Conservation (phyloP, 1,140 invertebrate species). For the Diachasma alloeum region DNA sequence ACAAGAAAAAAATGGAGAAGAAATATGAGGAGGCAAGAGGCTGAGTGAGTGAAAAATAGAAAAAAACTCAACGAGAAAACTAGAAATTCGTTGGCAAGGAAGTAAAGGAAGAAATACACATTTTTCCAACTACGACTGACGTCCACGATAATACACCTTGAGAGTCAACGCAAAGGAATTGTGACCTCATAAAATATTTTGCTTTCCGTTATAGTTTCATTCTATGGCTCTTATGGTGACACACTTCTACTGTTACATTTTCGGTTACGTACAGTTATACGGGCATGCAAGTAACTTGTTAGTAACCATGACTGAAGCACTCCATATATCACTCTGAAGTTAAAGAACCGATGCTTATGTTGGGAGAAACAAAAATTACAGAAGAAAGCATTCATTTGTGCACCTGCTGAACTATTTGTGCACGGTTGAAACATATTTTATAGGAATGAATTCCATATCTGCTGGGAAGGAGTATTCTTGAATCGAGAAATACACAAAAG, state of each 20-base stretch:
- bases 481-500: too few relatives aligned
- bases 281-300: not conserved
- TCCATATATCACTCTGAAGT: slow-evolving; percentile 15
- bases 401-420: too few relatives aligned
- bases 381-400: too few relatives aligned
- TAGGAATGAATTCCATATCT: too few relatives aligned
- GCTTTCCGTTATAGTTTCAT: not conserved
- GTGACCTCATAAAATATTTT: slow-evolving; percentile 33
- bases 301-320: not conserved
- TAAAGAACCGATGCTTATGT: too few relatives aligned
- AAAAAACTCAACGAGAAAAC: not conserved
- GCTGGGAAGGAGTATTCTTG: too few relatives aligned
- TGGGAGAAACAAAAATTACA: too few relatives aligned
- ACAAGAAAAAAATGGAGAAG: not conserved
- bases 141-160: not conserved
- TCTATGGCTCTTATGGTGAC: not conserved
- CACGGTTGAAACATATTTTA: too few relatives aligned
- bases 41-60: not conserved
- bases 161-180: not conserved
- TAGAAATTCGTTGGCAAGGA: not conserved
- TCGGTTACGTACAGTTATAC: not conserved
- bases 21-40: slow-evolving; percentile 1
- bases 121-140: not conserved
- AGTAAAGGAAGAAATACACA: not conserved
- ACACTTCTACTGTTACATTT: not conserved